These are phyloP conservation scores for Philopedon plagiatum DNA, from an alignment of 2,888 invertebrate genomes.

Conservation along the genomic window DNA sequence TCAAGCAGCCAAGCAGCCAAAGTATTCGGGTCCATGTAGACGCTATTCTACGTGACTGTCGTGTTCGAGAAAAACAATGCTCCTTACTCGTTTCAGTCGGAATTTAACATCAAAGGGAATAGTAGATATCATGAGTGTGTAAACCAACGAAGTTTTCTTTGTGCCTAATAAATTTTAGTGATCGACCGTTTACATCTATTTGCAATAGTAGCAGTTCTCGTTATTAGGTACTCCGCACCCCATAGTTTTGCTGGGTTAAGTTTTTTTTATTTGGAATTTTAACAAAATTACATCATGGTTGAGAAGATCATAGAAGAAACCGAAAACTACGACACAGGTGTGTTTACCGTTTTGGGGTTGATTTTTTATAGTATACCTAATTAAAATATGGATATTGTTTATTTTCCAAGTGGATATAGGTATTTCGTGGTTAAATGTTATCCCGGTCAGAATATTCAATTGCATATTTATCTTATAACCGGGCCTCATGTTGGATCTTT, in stretches of 20 bases:
- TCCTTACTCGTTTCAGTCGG: conserved; percentile 62
- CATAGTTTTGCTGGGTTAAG: conserved; percentile 46
- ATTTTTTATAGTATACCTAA: conserved; percentile 1
- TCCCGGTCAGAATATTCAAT: background rate
- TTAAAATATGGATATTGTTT: too few relatives aligned
- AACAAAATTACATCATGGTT: conserved; percentile 70
- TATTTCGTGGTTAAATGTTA: too few relatives aligned
- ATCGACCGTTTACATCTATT: conserved; percentile 58
- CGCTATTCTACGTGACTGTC: conserved; percentile 59
- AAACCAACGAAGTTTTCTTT: conserved; percentile 64
- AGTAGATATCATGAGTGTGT: conserved; percentile 64
- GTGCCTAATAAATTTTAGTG: conserved; percentile 61
- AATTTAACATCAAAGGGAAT: conserved; percentile 66
- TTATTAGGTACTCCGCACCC: conserved; percentile 36
- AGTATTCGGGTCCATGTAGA: too few relatives aligned
- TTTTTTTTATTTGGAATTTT: conserved; percentile 41
- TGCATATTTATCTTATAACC: conserved; percentile 12
- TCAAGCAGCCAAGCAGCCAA: too few relatives aligned
- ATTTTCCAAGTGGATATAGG: too few relatives aligned
- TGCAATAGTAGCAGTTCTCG: conserved; percentile 40
- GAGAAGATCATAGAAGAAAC: conserved; percentile 78
- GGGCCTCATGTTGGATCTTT: conserved; percentile 10
- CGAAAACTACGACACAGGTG: conserved; percentile 68
- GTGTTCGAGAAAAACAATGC: conserved; percentile 47
- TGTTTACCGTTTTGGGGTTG: conserved; percentile 18